phyloP scores from a whole-genome alignment of 2,113 vertebrate genomes.

The Podarcis muralis region DNA sequence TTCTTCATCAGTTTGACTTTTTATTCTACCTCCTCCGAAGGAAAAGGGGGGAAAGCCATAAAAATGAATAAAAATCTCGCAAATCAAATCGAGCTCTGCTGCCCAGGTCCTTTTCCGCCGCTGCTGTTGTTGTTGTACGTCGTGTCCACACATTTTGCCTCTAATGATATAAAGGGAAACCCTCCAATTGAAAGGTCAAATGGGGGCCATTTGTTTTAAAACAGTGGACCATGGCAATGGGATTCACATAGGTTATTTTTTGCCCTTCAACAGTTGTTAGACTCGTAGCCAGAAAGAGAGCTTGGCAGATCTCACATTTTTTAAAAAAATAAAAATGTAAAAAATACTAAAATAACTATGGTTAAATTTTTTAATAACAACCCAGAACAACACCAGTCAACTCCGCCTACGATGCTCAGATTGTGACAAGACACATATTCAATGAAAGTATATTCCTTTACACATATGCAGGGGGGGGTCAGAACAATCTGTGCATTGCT shows the following conservation, averaged over 20 bases:
- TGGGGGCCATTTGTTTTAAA: conserved; percentile 75
- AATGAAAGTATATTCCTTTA: conserved; percentile 63
- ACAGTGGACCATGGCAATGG: conserved; percentile 73
- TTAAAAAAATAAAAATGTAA: conserved; percentile 42
- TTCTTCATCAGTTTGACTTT: conserved; percentile 72
- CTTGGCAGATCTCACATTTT: conserved; percentile 57
- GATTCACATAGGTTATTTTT: conserved; percentile 77
- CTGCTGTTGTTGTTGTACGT: conserved; percentile 59
- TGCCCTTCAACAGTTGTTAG: conserved; percentile 79
- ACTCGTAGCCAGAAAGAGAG: conserved; percentile 73
- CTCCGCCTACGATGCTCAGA: conserved; percentile 61
- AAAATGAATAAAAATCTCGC: conserved; percentile 67
- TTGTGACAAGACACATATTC: conserved; percentile 51
- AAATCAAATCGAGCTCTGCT: conserved; percentile 63
- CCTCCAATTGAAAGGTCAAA: conserved; percentile 78
- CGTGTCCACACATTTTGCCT: conserved; percentile 65
- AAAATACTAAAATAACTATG: conserved; percentile 59
- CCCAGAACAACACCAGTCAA: conserved; percentile 53
- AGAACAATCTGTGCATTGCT: not conserved
- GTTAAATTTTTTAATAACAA: conserved; percentile 62
- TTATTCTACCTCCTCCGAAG: conserved; percentile 45
- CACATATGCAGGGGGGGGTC: conserved; percentile 45
- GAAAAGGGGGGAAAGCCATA: conserved; percentile 57
- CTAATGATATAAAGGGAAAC: conserved; percentile 71
- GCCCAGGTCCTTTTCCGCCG: conserved; percentile 10